Conservation (phyloP, 2,888 invertebrate species). For the Spilarctia lutea region DNA sequence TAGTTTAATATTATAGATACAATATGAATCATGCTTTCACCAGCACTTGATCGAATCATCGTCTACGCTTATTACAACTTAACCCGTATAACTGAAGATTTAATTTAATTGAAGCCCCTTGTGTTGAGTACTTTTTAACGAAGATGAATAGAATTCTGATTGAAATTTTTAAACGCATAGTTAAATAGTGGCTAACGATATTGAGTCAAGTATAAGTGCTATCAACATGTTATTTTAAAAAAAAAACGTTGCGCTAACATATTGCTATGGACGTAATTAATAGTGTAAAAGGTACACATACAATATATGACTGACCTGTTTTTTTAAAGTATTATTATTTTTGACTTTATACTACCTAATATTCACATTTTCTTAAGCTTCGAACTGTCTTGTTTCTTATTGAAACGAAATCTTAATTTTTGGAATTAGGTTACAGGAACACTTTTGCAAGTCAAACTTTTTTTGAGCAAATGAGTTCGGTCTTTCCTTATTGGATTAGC, state of each 20-base stretch:
- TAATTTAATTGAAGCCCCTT: constrained; percentile 71
- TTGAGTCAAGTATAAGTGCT: not conserved
- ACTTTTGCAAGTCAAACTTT: too few species aligned
- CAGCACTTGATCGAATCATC: constrained; percentile 35
- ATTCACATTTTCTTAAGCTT: not conserved
- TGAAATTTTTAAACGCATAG: constrained; percentile 41
- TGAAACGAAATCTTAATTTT: too few species aligned
- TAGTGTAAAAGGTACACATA: not conserved
- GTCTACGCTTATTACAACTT: constrained; percentile 48
- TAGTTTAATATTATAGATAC: constrained; percentile 24
- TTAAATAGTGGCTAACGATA: constrained; percentile 16
- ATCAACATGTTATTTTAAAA: not conserved
- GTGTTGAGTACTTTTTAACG: constrained; percentile 65
- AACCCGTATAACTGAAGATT: constrained; percentile 67
- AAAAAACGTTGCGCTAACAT: not conserved
- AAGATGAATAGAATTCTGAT: constrained; percentile 79
- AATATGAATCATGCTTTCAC: constrained; percentile 25
- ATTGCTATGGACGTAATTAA: not conserved
- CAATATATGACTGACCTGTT: not conserved
- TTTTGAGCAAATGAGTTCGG: too few species aligned
- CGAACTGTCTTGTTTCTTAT: not conserved
- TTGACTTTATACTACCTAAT: too few species aligned
- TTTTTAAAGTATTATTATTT: too few species aligned
- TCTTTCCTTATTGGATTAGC: too few species aligned
- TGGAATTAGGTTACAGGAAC: too few species aligned